Evolutionary conservation across 2,888 invertebrate species (phyloP).

Genomic region (Willowsia nigromaculata): DNA sequence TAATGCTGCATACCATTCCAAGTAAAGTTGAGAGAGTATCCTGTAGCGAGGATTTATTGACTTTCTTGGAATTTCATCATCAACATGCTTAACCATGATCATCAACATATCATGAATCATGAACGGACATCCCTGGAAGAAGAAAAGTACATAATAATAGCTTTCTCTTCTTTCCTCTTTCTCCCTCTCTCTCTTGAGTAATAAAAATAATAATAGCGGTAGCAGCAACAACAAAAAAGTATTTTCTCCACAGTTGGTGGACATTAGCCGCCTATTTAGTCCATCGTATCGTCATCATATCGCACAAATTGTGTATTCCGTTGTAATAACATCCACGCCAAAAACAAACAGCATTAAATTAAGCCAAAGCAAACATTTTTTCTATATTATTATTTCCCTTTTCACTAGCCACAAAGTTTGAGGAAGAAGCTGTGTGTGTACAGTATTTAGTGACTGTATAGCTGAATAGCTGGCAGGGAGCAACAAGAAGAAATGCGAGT

Average conservation of each 20-base stretch:
- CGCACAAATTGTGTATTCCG: neutral
- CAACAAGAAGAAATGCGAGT: slow-evolving; percentile 14
- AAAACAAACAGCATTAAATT: slow-evolving; percentile 27
- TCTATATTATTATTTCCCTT: slow-evolving; percentile 14
- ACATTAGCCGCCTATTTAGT: neutral
- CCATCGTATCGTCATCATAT: neutral
- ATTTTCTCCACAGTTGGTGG: slow-evolving; percentile 1
- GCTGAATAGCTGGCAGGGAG: neutral
- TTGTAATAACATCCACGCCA: neutral
- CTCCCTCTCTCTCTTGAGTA: too few relatives aligned
- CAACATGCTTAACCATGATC: slow-evolving; percentile 4
- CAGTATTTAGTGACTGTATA: too few relatives aligned
- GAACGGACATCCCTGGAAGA: neutral
- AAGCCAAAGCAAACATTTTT: slow-evolving; percentile 30
- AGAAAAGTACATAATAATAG: slow-evolving; percentile 9
- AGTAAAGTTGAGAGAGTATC: neutral
- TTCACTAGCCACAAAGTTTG: neutral
- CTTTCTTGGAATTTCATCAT: slow-evolving; percentile 53
- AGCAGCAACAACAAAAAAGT: neutral
- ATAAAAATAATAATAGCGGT: neutral
- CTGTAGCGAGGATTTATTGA: slow-evolving; percentile 28
- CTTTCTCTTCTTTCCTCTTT: too few relatives aligned
- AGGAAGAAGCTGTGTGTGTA: neutral
- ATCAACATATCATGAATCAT: slow-evolving; percentile 35
- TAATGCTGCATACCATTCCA: neutral